Base-by-base conservation (phyloP, 2,797 vertebrate species). In the Cichlasoma orientale region DNA sequence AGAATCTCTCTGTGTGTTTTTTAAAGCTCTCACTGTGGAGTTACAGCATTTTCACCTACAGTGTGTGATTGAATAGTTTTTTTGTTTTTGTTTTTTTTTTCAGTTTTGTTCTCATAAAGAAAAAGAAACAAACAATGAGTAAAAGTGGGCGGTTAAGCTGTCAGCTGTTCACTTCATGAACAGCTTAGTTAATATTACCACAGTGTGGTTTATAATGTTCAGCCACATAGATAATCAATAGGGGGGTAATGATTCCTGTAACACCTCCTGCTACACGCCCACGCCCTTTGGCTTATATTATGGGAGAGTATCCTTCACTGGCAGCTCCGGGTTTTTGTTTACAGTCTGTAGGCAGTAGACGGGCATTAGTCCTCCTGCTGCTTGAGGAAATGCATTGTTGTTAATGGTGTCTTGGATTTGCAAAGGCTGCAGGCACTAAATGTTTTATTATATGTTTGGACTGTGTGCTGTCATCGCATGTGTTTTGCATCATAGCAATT, bases 221-320 rank as follows among this genome's bases (percentile, higher is more conserved):
- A 69, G 72, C 19, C 72, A 72, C 4, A 2, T 29, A 63, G 74
- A 61, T 79, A 36, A 75, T 88, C 78, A 81, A 19, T 70, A 38
- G 61, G 76, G 55, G 53, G 72, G 27, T 85, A 84, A 88, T 84
- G 52, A 77, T 58, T 83, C 16, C 78, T 80, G 69, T 56, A 87
- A 57, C 78, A 56, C 80, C 83, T 74, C 82, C 72, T 74, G 78
- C 70, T 58, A 33, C 71, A 55, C 50, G 0, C 56, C 53, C 33
- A n/a, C 41, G 0, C 56, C 75, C 76, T 78, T 75, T 66, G 44
- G 82, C 18, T 50, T 23, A 77, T 63, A 47, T 86, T 80, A 82
- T 86, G 86, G 82, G 84, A 86, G 85, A 79, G 83, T 50, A 82
- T 85, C 72, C 76, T 82, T 82, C 70, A 53, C 19, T 70, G 55